Conservation (phyloP, 2,113 vertebrate genomes). For the Rattus norvegicus region GRCr8 NC_086030.1:32358501-32359000, state of each 20-base stretch:
- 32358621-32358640: conserved; percentile 95
- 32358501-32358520: conserved; percentile 97
- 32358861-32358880: not conserved
- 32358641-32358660: conserved; percentile 57
- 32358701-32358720: not conserved
- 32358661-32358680: not conserved
- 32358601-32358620: conserved; percentile 96
- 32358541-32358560: conserved; percentile 99
- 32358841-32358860: not conserved
- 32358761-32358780: not conserved
- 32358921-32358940: not conserved
- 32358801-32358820: not conserved
- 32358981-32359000: not conserved
- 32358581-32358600: conserved; percentile 99
- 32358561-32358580: conserved; percentile 96
- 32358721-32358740: not conserved
- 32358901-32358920: not conserved
- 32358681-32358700: not conserved
- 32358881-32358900: not conserved
- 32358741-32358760: not conserved
- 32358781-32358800: not conserved
- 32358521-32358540: conserved; percentile 99
- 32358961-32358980: not conserved
- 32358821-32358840: not conserved
- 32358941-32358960: not conserved